Base-by-base conservation (phyloP, 2,888 invertebrate species). In the Aethes cnicana region DNA sequence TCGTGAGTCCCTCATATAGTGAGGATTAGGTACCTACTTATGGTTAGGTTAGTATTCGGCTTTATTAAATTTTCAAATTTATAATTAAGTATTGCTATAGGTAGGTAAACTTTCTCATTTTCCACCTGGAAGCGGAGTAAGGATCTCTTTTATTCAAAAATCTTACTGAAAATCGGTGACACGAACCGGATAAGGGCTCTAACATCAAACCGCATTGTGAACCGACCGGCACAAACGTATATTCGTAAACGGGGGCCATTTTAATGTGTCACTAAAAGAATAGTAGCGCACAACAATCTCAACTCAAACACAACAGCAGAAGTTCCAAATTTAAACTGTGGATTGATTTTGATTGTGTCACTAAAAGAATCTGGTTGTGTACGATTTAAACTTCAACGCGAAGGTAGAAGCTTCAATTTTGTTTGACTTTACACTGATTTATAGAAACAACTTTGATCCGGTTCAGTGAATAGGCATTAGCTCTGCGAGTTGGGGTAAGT, bases 311-410 rank as follows among this genome's bases (percentile, higher is more conserved):
- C 28, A 6, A 11, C 3, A 2, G 0, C 1, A 0, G 7, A 44
- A 16, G 39, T 3, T 4, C n/a, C 9, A 39, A 39, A 9, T 39
- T 25, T 9, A 39, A n/a, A n/a, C n/a, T n/a, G n/a, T n/a, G n/a
- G n/a, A n/a, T n/a, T n/a, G n/a, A n/a, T n/a, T 68, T 70, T 64
- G 61, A 66, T 63, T 67, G 65, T 66, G 60, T 57, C 61, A 58
- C 59, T 56, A 56, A 62, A 59, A 60, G 56, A 57, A 54, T 49
- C n/a, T n/a, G 11, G 20, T 23, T 36, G 12, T 8, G 18, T 55
- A 36, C 41, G 9, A 37, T n/a, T n/a, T n/a, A n/a, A n/a, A n/a
- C n/a, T n/a, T n/a, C n/a, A n/a, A n/a, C n/a, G n/a, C n/a, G n/a
- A n/a, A n/a, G n/a, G n/a, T n/a, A n/a, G n/a, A n/a, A n/a, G 16